Percentiles rank a stretch among this genome's conserved stretches.
Evolutionary conservation across 2,797 vertebrate genomes (phyloP).

Genomic region (Pangasius mekongensis): DNA sequence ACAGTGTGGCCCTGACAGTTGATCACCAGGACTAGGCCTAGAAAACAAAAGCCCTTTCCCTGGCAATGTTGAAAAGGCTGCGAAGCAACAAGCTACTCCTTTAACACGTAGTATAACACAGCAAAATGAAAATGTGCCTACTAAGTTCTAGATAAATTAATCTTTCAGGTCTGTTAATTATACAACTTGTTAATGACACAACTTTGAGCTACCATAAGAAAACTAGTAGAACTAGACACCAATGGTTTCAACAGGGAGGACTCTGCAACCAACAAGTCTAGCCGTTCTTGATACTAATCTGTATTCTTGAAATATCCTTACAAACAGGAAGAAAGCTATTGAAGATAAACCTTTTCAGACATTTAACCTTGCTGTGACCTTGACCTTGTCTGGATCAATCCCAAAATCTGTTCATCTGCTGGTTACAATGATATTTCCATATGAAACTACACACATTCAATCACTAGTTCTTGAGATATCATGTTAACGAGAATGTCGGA

Average conservation of each 20-base stretch:
- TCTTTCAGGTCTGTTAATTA: not conserved
- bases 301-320: not conserved
- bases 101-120: not conserved
- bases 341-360: not conserved
- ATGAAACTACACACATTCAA: not conserved
- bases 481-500: not conserved
- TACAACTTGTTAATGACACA: not conserved
- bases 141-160: not conserved
- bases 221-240: not conserved
- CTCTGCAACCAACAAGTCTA: too few species aligned
- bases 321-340: not conserved
- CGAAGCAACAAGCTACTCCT: not conserved
- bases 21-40: not conserved
- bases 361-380: not conserved
- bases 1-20: not conserved
- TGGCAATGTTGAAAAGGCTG: not conserved
- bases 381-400: not conserved
- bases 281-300: not conserved
- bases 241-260: not conserved
- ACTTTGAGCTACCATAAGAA: too few species aligned
- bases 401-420: not conserved
- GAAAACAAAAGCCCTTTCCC: not conserved
- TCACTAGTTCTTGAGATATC: not conserved
- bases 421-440: not conserved
- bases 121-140: too few species aligned